Evolutionary conservation across 1,140 invertebrate species (phyloP).

Genomic region (Trachymyrmex cornetzi): DNA sequence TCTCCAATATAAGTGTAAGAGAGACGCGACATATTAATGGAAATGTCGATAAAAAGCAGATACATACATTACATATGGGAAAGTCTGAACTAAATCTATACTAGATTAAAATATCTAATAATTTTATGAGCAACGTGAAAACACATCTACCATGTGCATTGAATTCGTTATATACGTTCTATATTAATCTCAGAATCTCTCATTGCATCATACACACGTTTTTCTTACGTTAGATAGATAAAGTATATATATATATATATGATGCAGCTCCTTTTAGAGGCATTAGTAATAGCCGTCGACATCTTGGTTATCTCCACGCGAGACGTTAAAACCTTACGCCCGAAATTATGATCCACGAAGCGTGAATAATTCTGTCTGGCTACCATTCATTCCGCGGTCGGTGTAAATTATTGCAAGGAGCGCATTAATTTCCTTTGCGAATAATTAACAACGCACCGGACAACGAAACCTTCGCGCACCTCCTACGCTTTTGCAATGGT

Average conservation of each 20-base stretch:
- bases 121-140: slow-evolving; percentile 1
- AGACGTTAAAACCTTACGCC: slow-evolving; percentile 56
- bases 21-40: neutral
- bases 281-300: slow-evolving; percentile 38
- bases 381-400: slow-evolving; percentile 77
- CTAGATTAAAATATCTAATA: slow-evolving; percentile 22
- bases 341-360: slow-evolving; percentile 70
- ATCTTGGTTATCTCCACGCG: slow-evolving; percentile 34
- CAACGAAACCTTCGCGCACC: slow-evolving; percentile 77
- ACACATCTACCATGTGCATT: neutral
- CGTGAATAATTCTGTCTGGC: slow-evolving; percentile 81
- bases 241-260: neutral
- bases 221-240: neutral
- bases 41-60: neutral
- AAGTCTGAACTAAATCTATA: neutral
- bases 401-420: slow-evolving; percentile 81
- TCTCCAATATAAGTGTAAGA: neutral
- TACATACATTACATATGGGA: no score
- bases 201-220: neutral
- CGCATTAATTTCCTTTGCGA: slow-evolving; percentile 84
- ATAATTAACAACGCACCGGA: slow-evolving; percentile 82
- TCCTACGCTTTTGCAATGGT: slow-evolving; percentile 75
- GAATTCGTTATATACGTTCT: neutral
- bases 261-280: neutral
- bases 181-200: neutral